Base-by-base conservation (phyloP, 2,113 vertebrate genomes). In the Quiscalus mexicanus region DNA sequence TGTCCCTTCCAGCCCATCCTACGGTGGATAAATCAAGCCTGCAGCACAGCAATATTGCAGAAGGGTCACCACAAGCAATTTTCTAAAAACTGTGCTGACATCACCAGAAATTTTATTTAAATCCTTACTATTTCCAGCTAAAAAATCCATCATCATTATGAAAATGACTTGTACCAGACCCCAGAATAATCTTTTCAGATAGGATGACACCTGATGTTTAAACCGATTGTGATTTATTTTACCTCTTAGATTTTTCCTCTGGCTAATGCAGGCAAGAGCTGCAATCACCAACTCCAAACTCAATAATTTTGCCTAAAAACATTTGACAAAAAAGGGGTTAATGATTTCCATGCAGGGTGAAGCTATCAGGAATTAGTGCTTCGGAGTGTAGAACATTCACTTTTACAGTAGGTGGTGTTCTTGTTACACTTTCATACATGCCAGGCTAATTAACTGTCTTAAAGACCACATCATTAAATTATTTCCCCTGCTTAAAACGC, bases 321-420 rank as follows among this genome's bases (percentile, higher is more conserved):
- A 12, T 93, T n/a, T 87, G 95, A 97, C 94, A 89, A 83, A 90
- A 86, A 95, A 97, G 92, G 97, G 95, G 97, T 98, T 98, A 98
- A 98, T 8, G 55, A 79, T 89, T 68, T 95, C 87, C 49, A 80
- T 76, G 93, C 91, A 92, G 93, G 68, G 52, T 97, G 93, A 96
- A 97, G 96, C 97, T 88, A 96, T 63, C 63, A 96, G 96, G 97
- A 97, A 96, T 88, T 96, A 96, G 92, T 90, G 85, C 95, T 97
- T 44, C 5, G 52, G 91, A 97, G 97, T 98, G 98, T 97, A 98
- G 98, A 98, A 97, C 97, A 95, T 97, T 97, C 95, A 47, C 96
- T 98, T 98, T 98, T 98, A 98, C 98, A 97, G 98, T 98, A 99
- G 98, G 98, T 98, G 98, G 98, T 98, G 98, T 98, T 98, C 98